Evolutionary conservation across 2,888 invertebrate genomes (phyloP).

Genomic region (Lasioglossum oenotherae): DNA sequence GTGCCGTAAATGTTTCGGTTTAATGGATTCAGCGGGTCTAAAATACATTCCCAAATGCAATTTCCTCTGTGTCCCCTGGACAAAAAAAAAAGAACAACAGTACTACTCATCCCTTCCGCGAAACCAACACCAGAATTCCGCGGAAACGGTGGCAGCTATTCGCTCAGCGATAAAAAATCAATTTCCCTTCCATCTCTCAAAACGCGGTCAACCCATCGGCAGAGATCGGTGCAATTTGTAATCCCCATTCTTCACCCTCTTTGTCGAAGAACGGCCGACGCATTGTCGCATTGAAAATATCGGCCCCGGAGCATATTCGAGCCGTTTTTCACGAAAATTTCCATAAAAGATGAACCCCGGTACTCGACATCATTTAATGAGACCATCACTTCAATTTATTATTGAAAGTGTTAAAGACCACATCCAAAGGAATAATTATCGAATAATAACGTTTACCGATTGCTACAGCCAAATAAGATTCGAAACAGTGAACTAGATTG

Average conservation of each 20-base stretch:
- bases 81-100: conserved; percentile 26
- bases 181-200: conserved; percentile 54
- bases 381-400: neutral
- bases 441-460: neutral
- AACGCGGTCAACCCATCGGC: conserved; percentile 31
- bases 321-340: conserved; percentile 7
- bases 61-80: conserved; percentile 22
- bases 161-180: conserved; percentile 57
- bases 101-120: conserved; percentile 34
- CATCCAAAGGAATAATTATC: neutral
- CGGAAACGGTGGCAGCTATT: conserved; percentile 36
- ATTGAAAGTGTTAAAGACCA: neutral
- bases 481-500: neutral
- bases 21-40: conserved; percentile 22
- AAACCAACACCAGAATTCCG: conserved; percentile 41
- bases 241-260: conserved; percentile 39
- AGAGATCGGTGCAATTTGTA: conserved; percentile 52
- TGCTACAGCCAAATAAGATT: neutral
- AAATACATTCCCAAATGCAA: conserved; percentile 42
- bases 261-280: conserved; percentile 24
- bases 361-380: neutral
- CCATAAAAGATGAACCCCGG: neutral
- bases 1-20: conserved; percentile 35
- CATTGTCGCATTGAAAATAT: neutral
- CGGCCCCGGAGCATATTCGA: neutral